Evolutionary conservation across 2,113 vertebrate genomes (phyloP).

Genomic region (Rallus limicola): DNA sequence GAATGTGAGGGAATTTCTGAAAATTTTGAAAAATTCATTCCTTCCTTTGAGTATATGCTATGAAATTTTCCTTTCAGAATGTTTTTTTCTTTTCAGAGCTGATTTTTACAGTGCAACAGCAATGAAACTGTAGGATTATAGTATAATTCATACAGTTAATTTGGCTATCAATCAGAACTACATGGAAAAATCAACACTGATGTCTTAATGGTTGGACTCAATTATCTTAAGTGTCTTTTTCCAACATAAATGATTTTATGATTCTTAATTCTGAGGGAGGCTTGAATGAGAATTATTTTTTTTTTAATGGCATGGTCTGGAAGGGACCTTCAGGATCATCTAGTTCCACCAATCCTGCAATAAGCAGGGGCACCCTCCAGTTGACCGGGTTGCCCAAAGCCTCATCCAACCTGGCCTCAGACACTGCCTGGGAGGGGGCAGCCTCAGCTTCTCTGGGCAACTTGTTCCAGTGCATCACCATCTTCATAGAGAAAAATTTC

Average conservation of each 20-base stretch:
- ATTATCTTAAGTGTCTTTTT: not conserved
- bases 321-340: too few species aligned
- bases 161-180: not conserved
- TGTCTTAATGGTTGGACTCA: not conserved
- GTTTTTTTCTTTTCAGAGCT: not conserved
- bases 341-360: too few species aligned
- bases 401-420: too few species aligned
- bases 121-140: not conserved
- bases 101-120: not conserved
- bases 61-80: not conserved
- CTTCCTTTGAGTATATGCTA: not conserved
- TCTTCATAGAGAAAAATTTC: too few species aligned
- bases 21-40: not conserved
- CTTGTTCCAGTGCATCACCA: too few species aligned
- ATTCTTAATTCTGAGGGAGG: not conserved
- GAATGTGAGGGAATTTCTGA: not conserved
- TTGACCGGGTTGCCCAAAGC: too few species aligned
- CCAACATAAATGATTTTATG: not conserved
- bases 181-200: not conserved
- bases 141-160: not conserved
- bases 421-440: too few species aligned
- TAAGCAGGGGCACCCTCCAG: too few species aligned
- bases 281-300: not conserved
- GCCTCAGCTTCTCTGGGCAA: too few species aligned
- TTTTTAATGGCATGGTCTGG: too few species aligned